A percentile compares a stretch with the other conserved stretches of the same genome.
phyloP scores from a whole-genome alignment of 2,113 vertebrate genomes.

The Thamnaconus septentrionalis region DNA sequence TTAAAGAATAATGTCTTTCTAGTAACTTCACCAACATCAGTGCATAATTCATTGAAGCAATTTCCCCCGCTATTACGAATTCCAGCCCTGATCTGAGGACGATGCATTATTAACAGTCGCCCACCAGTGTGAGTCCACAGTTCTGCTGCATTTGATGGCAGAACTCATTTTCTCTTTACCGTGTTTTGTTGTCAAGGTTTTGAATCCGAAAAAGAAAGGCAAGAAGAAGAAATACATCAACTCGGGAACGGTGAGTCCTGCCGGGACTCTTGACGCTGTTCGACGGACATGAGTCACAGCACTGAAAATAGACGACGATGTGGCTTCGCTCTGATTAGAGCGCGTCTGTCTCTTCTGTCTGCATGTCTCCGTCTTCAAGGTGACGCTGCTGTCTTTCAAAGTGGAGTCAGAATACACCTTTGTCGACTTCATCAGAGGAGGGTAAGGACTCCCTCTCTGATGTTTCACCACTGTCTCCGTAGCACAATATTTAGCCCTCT shows the following conservation, averaged over 20 bases:
- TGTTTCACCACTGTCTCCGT: not conserved
- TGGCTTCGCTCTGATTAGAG: too few species aligned
- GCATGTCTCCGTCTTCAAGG: constrained; percentile 68
- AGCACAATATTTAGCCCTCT: too few species aligned
- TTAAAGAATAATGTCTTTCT: not conserved
- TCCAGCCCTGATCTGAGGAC: too few species aligned
- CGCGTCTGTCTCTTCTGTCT: not conserved
- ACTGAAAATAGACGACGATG: too few species aligned
- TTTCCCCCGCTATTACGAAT: too few species aligned
- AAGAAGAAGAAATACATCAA: constrained; percentile 98
- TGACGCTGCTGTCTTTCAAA: constrained; percentile 91
- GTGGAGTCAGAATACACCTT: constrained; percentile 93
- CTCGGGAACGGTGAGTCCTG: constrained; percentile 87
- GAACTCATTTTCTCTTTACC: constrained; percentile 10
- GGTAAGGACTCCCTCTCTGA: constrained; percentile 76
- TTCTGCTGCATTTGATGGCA: not conserved
- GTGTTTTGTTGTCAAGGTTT: constrained; percentile 74
- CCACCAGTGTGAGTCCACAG: not conserved
- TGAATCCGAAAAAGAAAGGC: constrained; percentile 95
- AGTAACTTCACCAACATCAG: too few species aligned
- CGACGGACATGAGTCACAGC: too few species aligned
- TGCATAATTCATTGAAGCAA: too few species aligned
- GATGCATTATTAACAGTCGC: too few species aligned
- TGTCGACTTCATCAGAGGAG: constrained; percentile 93
- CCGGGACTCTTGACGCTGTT: not conserved